Base-by-base conservation (phyloP, 2,888 invertebrate genomes). In the Opisthograptis luteolata region DNA sequence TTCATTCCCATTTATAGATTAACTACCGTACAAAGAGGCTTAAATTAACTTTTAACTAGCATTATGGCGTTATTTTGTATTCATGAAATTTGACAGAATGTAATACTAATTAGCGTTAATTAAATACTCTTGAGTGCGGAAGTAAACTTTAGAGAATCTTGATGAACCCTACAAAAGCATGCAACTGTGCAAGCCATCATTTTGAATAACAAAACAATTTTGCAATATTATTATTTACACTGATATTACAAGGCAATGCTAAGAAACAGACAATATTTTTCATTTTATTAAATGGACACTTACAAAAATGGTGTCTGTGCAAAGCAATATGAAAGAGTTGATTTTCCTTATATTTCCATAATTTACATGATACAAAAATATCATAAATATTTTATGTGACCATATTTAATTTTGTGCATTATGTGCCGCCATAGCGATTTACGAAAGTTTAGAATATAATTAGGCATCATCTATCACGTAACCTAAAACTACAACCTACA, bases 381-480 rank as follows among this genome's bases (percentile, higher is more conserved):
- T 24, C 10, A 17, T 24, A 0, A 39, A 13, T 14, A 40, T 13
- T 40, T 35, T 1, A 42, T 49, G 53, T 55, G 48, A 50, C 50
- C 41, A 37, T 22, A 37, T 39, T 20, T 17, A 41, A 36, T 28
- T 81, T 87, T 88, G 87, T 87, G 87, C 87, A 86, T 73, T 63
- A 76, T 83, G 9, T 84, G 81, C 81, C 75, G 60, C 79, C 72
- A 55, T 67, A 79, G 70, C 62, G 60, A 70, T 75, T 74, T 66
- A 76, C 50, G 68, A 71, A 71, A 66, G 68, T 74, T 77, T 70
- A 73, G 69, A 74, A 68, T 65, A 64, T 68, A 68, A 63, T 84
- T 84, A 87, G 83, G 84, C 84, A 79, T 77, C 70, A 55, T 79
- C 80, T 86, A 88, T 87, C 84, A 86, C 86, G 84, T 81, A 78